Conservation (phyloP, 2,888 invertebrate species). For the Brachylomia viminalis region DNA sequence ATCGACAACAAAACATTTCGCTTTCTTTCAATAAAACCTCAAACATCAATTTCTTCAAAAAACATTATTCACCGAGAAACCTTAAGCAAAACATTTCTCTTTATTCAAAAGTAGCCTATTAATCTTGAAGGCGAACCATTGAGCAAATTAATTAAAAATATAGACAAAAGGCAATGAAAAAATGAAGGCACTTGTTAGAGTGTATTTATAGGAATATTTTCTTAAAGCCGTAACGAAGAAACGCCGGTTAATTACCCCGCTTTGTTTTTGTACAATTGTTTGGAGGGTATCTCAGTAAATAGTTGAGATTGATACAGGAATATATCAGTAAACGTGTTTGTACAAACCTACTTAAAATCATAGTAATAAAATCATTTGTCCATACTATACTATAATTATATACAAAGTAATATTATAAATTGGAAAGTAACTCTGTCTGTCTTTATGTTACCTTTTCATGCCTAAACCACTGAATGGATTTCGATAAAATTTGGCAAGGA, state of each 20-base stretch:
- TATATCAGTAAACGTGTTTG: not conserved
- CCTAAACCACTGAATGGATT: too few relatives aligned
- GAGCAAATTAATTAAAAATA: slow-evolving; percentile 52
- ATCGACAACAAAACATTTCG: slow-evolving; percentile 3
- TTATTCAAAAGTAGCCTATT: slow-evolving; percentile 43
- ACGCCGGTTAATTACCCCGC: slow-evolving; percentile 48
- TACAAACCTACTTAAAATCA: not conserved
- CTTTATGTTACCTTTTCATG: too few relatives aligned
- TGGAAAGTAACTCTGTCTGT: too few relatives aligned
- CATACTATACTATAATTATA: too few relatives aligned
- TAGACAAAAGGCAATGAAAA: slow-evolving; percentile 55
- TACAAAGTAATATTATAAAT: too few relatives aligned
- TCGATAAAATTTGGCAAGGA: too few relatives aligned
- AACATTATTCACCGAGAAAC: not conserved
- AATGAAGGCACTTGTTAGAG: slow-evolving; percentile 54
- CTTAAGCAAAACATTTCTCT: slow-evolving; percentile 15
- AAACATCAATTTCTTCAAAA: slow-evolving; percentile 17
- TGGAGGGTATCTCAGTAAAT: slow-evolving; percentile 19
- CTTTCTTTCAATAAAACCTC: not conserved
- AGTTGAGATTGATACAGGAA: slow-evolving; percentile 33
- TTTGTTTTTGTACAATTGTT: slow-evolving; percentile 50
- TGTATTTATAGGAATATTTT: slow-evolving; percentile 53
- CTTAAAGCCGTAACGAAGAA: slow-evolving; percentile 51
- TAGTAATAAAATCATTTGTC: too few relatives aligned
- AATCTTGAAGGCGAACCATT: slow-evolving; percentile 46